These are phyloP conservation scores for Campoletis raptor DNA, from an alignment of 2,888 invertebrate genomes.

Conservation along the genomic window DNA sequence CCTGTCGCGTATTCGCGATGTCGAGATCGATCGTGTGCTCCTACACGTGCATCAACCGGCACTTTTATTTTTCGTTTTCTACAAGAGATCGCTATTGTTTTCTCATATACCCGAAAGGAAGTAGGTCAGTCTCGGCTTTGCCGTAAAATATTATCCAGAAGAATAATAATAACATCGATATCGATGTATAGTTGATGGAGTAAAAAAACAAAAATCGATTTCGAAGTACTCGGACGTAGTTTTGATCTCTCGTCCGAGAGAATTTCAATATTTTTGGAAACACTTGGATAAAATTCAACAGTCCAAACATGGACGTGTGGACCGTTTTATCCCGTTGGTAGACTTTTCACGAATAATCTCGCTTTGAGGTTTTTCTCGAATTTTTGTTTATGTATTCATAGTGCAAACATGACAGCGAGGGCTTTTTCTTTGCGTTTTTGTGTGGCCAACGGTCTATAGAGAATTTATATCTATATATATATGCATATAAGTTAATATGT, in stretches of 20 bases:
- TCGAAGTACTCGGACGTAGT: neutral
- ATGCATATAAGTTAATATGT: neutral
- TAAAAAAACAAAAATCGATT: neutral
- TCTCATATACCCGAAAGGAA: slow-evolving; percentile 48
- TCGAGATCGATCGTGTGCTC: slow-evolving; percentile 48
- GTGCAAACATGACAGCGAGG: neutral
- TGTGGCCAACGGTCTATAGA: neutral
- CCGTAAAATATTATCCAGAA: slow-evolving; percentile 25
- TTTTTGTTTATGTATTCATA: slow-evolving; percentile 19
- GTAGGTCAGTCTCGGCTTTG: slow-evolving; percentile 49
- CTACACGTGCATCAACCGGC: slow-evolving; percentile 7
- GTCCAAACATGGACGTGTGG: slow-evolving; percentile 12
- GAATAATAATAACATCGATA: slow-evolving; percentile 22
- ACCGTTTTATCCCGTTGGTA: slow-evolving; percentile 2
- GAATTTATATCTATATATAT: neutral
- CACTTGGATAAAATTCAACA: slow-evolving; percentile 32
- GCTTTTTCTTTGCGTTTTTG: neutral
- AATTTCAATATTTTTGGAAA: slow-evolving; percentile 17
- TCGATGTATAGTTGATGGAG: neutral
- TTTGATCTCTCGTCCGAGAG: neutral
- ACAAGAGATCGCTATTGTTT: slow-evolving; percentile 60
- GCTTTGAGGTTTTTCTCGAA: slow-evolving; percentile 16
- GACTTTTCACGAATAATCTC: slow-evolving; percentile 23
- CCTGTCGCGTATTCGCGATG: slow-evolving; percentile 26
- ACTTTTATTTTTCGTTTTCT: slow-evolving; percentile 32